Evolutionary conservation across 2,888 invertebrate species (phyloP).

Genomic region (Pterostichus madidus): DNA sequence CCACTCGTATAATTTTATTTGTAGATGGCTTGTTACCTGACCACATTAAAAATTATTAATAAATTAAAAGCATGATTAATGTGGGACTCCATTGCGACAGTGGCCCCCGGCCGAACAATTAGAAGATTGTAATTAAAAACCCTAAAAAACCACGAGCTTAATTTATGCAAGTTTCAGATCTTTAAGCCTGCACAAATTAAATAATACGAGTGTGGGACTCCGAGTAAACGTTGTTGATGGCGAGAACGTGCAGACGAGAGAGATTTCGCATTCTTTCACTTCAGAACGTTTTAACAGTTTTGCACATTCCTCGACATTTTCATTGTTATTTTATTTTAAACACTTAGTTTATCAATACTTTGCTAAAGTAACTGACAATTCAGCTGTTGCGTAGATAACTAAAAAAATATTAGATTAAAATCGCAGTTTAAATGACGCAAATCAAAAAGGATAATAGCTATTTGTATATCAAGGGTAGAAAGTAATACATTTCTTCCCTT

Average conservation of each 20-base stretch:
- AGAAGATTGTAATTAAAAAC: slow-evolving; percentile 66
- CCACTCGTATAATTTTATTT: slow-evolving; percentile 65
- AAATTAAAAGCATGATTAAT: slow-evolving; percentile 67
- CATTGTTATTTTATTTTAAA: no score
- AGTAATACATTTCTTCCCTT: no score
- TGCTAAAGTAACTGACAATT: no score
- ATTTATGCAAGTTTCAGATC: slow-evolving; percentile 62
- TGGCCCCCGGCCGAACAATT: slow-evolving; percentile 64
- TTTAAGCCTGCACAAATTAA: slow-evolving; percentile 66
- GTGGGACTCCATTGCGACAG: slow-evolving; percentile 65
- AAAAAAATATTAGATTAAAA: no score
- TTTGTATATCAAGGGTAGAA: no score
- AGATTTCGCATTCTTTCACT: no score
- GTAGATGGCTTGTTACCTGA: slow-evolving; percentile 66
- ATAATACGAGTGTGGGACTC: slow-evolving; percentile 43
- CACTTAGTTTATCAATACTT: no score
- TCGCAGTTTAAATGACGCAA: no score
- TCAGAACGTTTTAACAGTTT: no score
- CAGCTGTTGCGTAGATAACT: no score
- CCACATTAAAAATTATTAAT: slow-evolving; percentile 67
- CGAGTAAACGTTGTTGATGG: slow-evolving; percentile 48
- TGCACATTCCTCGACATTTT: no score
- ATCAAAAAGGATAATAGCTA: no score
- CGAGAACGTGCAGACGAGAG: slow-evolving; percentile 16
- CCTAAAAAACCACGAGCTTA: slow-evolving; percentile 53